Base-by-base conservation (phyloP, 2,113 vertebrate genomes). In the Otolemur garnettii region DNA sequence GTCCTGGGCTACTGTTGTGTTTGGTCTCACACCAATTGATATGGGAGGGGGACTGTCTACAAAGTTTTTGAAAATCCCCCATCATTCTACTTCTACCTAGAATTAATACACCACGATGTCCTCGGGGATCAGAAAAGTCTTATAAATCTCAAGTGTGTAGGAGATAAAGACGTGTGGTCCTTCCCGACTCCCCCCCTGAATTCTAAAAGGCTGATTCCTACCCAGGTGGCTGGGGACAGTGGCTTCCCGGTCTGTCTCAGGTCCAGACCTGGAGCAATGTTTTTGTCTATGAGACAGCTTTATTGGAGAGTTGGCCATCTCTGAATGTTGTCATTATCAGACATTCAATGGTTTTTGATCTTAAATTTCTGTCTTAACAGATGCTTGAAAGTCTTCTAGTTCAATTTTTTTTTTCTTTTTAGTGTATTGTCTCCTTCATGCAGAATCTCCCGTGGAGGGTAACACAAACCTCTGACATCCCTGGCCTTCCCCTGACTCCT, bases 321-420 rank as follows among this genome's bases (percentile, higher is more conserved):
- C 22, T 66, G 30, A 93, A 66, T 95, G 96, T 96, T 98, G 96
- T 97, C 96, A 94, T 98, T 98, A 96, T 98, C 96, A 97, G 96
- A 97, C 96, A 98, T 98, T 98, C 97, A 97, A 98, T 98, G 95
- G n/a, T 69, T 69, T 35, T 30, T 42, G 57, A 60, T 50, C 28
- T 66, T 4, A 55, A n/a, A 83, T 71, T 94, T 35, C 10, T 81
- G 18, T 53, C 62, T 30, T 50, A 5, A 68, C 10, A 28, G 68
- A 62, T 60, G 2, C 11, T 28, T 42, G 33, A 26, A 38, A 75
- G 22, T 75, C 38, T 87, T 68, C 53, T 24, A 28, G 26, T 74
- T 79, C 62, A 57, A 30, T 69, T 83, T n/a, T 22, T 13, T 18
- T 64, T 50, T 80, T 60, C 12, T 55, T 74, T 89, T 59, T 17